Evolutionary conservation across 2,888 invertebrate genomes (phyloP), one percentile per base, ranked within the genome.

Genomic region (Tortrix viridana): DNA sequence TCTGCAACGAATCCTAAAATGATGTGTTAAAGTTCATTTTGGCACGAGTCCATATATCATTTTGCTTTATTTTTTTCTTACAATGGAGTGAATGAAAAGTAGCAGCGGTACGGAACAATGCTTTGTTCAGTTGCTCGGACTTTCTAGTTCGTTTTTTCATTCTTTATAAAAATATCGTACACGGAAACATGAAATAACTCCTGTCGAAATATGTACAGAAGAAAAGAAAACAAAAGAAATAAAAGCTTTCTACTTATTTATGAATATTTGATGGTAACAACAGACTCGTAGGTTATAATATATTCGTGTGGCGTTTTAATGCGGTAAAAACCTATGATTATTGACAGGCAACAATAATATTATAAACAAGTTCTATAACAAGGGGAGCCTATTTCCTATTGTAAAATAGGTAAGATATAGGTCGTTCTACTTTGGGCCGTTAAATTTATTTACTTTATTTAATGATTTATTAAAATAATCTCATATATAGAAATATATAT

Each of bases 11-110:
- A 44, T 38, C 56, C 32, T 56, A 49, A 50, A 19, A 16, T 9
- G 46, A 62, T 37, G 38, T 18, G 37, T 56, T 62, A 37, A 49
- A 62, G 56, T 50, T 43, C 26, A 46, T 57, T 62, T 62, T 41
- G n/a, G 56, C 57, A 20, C 26, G 46, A 44, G 20, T 23, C 22
- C 5, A 32, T 32, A 23, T 55, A n/a, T 37, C 32, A 7, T 32
- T 32, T 26, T 32, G 26, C 57, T 57, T 62, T 57, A 56, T 62
- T 62, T 57, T 62, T 38, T 52, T 57, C 60, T 55, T 64, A 75
- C 74, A 76, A 76, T 70, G 61, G 69, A 55, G 61, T 60, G 65
- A 70, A 71, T 70, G 69, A 65, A 73, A 72, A 73, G 71, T 70
- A 65, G 63, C 72, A 67, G 68, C 72, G 48, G 66, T 16, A 16